Base-by-base conservation (phyloP, 2,888 invertebrate genomes). In the Parapristionchus giblindavisi region DNA sequence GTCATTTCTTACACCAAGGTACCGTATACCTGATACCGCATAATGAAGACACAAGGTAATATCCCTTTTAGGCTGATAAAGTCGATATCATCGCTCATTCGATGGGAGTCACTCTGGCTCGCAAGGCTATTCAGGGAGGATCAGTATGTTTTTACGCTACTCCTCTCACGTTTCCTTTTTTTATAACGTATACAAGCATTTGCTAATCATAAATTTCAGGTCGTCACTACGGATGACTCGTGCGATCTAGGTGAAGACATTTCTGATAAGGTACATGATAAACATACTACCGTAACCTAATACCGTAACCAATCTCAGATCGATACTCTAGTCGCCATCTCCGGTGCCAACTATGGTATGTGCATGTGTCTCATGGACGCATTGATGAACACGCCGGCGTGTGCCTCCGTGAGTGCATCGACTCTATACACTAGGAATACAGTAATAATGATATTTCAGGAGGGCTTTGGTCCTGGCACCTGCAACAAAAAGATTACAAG, bases 261-360 rank as follows among this genome's bases (percentile, higher is more conserved):
- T 38, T 14, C 56, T 11, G 56, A 27, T 21, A 38, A 38, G n/a
- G 40, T 56, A 8, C 8, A 27, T 56, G 21, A 56, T 17, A 24
- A n/a, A 24, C 14, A 11, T 14, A 11, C 21, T 48, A 14, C 21
- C n/a, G n/a, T n/a, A n/a, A 24, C 56, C 14, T 56, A 21, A 24
- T 56, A 27, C 8, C 6, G 8, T 56, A 24, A 56, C 14, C 27
- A n/a, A 24, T 58, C 75, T 38, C 34, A 63, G 11, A 74, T 84
- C 48, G 80, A 80, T 27, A 78, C 81, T 3, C 77, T 84, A 5
- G 71, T 84, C 27, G 76, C 78, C 0, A 68, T 84, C n/a, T 76
- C 84, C 14, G 78, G 80, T 29, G 84, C 83, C 21, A 83, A 84
- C 75, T 80, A 79, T 75, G 84, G 84, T 63, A 80, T 84, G 81